These are phyloP conservation scores for Ophraella communa DNA, from an alignment of 2,888 invertebrate genomes.

Conservation along the genomic window DNA sequence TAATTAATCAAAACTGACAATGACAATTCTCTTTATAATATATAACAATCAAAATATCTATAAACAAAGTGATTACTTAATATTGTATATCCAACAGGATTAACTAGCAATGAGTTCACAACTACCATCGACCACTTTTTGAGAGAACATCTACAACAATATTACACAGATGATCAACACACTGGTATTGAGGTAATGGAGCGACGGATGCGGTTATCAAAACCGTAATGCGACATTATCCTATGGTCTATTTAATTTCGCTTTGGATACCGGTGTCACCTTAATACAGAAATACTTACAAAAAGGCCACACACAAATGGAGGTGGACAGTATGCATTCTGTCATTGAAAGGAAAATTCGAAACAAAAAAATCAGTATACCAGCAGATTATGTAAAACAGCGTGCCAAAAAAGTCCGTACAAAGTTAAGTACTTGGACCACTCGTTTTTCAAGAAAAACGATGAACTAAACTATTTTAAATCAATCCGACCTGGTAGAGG, in stretches of 20 bases:
- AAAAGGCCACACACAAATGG: conserved; percentile 39
- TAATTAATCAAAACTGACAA: too few relatives aligned
- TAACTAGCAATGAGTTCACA: conserved; percentile 27
- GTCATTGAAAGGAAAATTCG: conserved; percentile 31
- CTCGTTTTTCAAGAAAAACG: conserved; percentile 10
- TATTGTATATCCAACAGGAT: too few relatives aligned
- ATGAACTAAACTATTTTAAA: conserved; percentile 12
- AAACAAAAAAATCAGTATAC: conserved; percentile 32
- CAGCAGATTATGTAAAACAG: conserved; percentile 37
- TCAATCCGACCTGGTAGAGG: conserved; percentile 15
- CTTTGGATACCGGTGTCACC: conserved; percentile 18
- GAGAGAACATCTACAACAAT: not conserved
- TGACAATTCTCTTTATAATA: too few relatives aligned
- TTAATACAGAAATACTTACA: conserved; percentile 35
- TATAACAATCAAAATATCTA: too few relatives aligned
- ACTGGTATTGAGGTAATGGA: conserved; percentile 10
- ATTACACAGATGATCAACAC: not conserved
- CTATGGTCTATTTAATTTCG: conserved; percentile 33
- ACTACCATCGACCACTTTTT: conserved; percentile 28
- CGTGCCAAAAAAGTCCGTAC: conserved; percentile 33
- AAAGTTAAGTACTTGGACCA: conserved; percentile 31
- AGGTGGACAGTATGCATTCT: conserved; percentile 36
- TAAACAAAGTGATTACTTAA: too few relatives aligned
- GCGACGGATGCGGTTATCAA: conserved; percentile 25
- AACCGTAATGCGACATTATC: conserved; percentile 24